Evolutionary conservation across 2,113 vertebrate species (phyloP).

Genomic region (Phrynosoma platyrhinos): DNA sequence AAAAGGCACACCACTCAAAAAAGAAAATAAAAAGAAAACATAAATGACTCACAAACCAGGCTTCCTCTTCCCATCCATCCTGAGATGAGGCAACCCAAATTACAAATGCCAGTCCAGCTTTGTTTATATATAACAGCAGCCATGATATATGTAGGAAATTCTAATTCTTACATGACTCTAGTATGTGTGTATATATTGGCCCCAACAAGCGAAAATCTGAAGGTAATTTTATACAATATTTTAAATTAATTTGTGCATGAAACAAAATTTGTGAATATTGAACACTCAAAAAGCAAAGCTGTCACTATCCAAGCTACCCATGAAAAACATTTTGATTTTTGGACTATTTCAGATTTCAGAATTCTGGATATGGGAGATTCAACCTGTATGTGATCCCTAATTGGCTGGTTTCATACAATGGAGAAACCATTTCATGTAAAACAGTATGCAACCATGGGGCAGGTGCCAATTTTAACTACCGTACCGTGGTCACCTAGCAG

Average conservation of each 20-base stretch:
- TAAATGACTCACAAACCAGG: neutral
- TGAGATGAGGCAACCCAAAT: neutral
- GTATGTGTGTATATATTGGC: neutral
- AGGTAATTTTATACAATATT: too few species aligned
- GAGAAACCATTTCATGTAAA: neutral
- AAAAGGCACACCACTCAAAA: neutral
- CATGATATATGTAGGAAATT: neutral
- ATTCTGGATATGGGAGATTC: too few species aligned
- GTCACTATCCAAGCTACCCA: too few species aligned
- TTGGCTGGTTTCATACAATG: neutral
- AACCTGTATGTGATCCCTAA: neutral
- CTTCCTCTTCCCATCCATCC: neutral
- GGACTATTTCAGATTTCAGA: too few species aligned
- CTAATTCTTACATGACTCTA: neutral
- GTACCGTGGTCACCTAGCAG: too few species aligned
- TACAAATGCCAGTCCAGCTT: neutral
- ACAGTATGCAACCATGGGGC: neutral
- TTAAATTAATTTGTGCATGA: too few species aligned
- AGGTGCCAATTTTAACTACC: too few species aligned
- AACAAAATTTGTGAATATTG: too few species aligned
- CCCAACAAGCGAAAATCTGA: too few species aligned
- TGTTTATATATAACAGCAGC: neutral
- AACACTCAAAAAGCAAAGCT: too few species aligned
- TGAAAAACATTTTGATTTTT: too few species aligned
- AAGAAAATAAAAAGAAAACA: neutral